A percentile compares a stretch with the other conserved stretches of the same genome.
Evolutionary conservation across 2,888 invertebrate genomes (phyloP).

Genomic region (Drosophila vallismaia): DNA sequence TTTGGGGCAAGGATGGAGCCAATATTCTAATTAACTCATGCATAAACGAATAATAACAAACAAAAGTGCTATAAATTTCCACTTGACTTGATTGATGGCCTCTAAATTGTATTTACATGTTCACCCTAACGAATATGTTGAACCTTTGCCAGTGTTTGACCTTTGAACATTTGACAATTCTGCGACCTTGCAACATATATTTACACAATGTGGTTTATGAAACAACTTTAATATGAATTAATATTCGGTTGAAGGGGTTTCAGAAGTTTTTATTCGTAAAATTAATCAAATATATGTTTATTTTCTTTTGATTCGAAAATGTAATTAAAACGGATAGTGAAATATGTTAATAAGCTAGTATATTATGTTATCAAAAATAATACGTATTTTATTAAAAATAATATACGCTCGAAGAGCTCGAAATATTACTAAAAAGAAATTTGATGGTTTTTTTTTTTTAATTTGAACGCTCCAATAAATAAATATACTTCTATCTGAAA

Average conservation of each 20-base stretch:
- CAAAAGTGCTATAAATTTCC: constrained; percentile 80
- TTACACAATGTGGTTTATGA: constrained; percentile 20
- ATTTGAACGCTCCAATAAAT: background rate
- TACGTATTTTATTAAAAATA: background rate
- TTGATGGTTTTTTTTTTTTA: background rate
- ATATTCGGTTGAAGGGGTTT: constrained; percentile 38
- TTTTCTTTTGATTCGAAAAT: constrained; percentile 11
- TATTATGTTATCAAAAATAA: background rate
- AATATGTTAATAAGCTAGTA: constrained; percentile 1
- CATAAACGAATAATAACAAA: constrained; percentile 80
- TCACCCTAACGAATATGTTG: constrained; percentile 19
- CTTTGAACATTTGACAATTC: constrained; percentile 44
- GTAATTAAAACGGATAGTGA: background rate
- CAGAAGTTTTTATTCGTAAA: background rate
- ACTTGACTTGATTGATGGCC: constrained; percentile 78
- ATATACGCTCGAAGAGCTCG: background rate
- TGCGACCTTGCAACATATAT: constrained; percentile 15
- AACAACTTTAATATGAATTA: constrained; percentile 32
- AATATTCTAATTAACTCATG: constrained; percentile 80
- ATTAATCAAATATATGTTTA: constrained; percentile 5
- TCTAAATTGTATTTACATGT: constrained; percentile 48
- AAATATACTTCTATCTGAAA: background rate
- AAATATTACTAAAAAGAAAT: background rate
- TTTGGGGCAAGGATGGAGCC: constrained; percentile 66
- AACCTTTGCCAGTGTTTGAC: constrained; percentile 19